Evolutionary conservation across 1,140 invertebrate genomes (phyloP), one percentile per base, ranked within the genome.

Genomic region (Archivesica marissinica): DNA sequence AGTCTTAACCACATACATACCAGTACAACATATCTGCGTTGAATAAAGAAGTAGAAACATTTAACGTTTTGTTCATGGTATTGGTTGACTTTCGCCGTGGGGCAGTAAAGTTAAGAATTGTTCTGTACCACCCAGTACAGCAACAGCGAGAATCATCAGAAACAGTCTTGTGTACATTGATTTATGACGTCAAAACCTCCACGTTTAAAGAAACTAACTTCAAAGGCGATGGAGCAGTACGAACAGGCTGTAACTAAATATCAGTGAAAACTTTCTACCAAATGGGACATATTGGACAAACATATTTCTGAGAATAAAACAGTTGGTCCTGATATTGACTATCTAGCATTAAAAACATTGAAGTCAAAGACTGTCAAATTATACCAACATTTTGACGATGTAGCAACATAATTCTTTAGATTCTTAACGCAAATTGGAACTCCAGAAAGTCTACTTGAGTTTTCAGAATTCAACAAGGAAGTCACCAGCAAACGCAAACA

Each of bases 321-420:
- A 15, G n/a, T 70, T 35, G 28, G 2, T 23, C 41, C 20, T 23
- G 66, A 52, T 52, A 25, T 33, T 7, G 72, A 75, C 50, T 38
- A n/a, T 25, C 33, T 75, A 54, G n/a, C 50, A 7, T 39, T 76
- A 20, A 76, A 76, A 76, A 25, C 74, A 56, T 20, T 76, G 33
- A 76, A 76, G 38, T 6, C 50, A 7, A 54, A 56, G 59, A 30
- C 25, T 56, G n/a, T 76, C 59, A 17, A 76, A 76, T 23, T 56
- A 15, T 56, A 23, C 38, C 4, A 17, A 23, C 25, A 7, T 25
- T 76, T 35, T 76, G 28, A 76, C 35, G 17, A 13, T 11, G 41
- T 7, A 2, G 52, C 50, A 56, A 35, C 74, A 35, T 47, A 76
- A 30, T 76, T 56, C 35, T 23, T 38, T 39, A 38, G 23, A 54